Evolutionary conservation across 2,113 vertebrate species (phyloP).

Genomic region (Eulacestoma nigropectus): DNA sequence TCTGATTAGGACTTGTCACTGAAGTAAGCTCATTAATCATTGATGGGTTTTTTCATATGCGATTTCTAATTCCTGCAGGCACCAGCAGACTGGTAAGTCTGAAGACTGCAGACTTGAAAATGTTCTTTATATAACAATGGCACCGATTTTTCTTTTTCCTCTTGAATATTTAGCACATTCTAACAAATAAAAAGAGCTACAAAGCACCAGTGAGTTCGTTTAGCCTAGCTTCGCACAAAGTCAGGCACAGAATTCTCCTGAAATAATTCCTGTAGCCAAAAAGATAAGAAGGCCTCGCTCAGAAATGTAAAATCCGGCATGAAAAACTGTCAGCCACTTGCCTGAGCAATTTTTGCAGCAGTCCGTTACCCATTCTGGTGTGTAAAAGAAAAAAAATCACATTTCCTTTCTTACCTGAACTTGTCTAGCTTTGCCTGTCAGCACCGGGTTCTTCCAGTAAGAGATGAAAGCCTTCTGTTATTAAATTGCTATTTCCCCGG

Average conservation of each 20-base stretch:
- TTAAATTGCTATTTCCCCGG: neutral
- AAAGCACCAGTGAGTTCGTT: neutral
- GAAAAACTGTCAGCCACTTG: neutral
- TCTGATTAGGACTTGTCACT: conserved; percentile 24
- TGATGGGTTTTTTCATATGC: neutral
- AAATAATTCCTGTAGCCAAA: neutral
- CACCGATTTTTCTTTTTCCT: neutral
- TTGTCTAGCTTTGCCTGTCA: neutral
- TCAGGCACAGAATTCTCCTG: neutral
- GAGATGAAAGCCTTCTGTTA: neutral
- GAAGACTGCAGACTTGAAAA: neutral
- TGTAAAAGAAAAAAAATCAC: neutral
- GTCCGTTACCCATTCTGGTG: neutral
- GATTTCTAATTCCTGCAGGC: neutral
- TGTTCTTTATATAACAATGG: neutral
- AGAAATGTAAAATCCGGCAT: neutral
- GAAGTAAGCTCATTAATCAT: conserved; percentile 13
- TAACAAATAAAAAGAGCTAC: neutral
- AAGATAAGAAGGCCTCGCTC: neutral
- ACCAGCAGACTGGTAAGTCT: neutral
- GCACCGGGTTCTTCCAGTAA: neutral
- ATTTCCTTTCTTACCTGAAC: neutral
- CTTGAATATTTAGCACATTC: neutral
- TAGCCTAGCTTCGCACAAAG: neutral
- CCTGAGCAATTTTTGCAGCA: neutral